These are phyloP conservation scores for Caenorhabditis tropicalis DNA, from an alignment of 1,140 invertebrate genomes.

Conservation along the genomic window DNA sequence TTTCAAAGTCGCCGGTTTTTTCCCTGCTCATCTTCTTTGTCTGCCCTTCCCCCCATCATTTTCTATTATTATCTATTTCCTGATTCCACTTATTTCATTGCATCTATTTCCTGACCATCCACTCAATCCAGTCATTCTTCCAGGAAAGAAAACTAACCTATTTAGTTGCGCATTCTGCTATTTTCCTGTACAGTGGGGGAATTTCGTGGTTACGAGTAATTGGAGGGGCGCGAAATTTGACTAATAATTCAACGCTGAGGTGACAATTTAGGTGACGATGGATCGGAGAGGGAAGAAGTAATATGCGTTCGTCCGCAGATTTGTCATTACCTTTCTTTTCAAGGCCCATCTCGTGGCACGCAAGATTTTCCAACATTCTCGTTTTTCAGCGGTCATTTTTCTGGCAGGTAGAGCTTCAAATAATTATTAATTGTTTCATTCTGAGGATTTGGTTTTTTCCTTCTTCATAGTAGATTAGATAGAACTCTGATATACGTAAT, in stretches of 20 bases:
- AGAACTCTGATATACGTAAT: too few species aligned
- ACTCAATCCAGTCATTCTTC: not conserved
- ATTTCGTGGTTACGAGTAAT: conserved; percentile 33
- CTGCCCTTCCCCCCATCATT: not conserved
- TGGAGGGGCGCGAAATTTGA: conserved; percentile 38
- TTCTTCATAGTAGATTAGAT: too few species aligned
- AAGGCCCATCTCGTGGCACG: not conserved
- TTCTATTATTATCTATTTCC: not conserved
- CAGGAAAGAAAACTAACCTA: not conserved
- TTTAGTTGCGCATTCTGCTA: conserved; percentile 4
- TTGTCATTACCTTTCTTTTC: conserved; percentile 15
- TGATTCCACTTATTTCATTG: not conserved
- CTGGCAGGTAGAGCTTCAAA: too few species aligned
- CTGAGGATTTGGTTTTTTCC: too few species aligned
- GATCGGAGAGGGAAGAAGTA: conserved; percentile 3
- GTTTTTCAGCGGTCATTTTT: too few species aligned
- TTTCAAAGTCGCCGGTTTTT: not conserved
- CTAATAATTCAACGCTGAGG: conserved; percentile 29
- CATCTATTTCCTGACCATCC: too few species aligned
- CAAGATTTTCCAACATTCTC: not conserved
- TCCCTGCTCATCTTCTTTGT: not conserved
- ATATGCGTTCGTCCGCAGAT: conserved; percentile 32
- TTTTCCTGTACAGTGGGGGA: not conserved
- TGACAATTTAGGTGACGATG: conserved; percentile 40
- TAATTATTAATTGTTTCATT: not conserved